Evolutionary conservation across 2,113 vertebrate genomes (phyloP).

Genomic region (Stigmatopora argus): DNA sequence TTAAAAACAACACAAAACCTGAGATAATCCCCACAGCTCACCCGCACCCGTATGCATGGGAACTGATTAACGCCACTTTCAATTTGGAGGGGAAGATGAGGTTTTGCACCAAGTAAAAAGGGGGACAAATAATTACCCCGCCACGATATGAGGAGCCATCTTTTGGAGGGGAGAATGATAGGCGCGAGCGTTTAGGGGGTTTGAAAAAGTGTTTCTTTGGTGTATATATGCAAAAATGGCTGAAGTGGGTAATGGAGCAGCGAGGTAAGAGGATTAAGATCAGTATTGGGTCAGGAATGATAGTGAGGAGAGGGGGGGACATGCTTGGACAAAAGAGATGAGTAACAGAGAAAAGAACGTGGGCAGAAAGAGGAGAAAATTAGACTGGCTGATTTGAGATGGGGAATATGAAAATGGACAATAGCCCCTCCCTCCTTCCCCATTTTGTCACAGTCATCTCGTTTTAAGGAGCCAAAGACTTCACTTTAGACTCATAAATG

Average conservation of each 20-base stretch:
- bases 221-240: conserved; percentile 56
- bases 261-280: conserved; percentile 70
- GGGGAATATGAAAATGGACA: conserved; percentile 39
- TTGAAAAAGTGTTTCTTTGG: conserved; percentile 40
- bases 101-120: conserved; percentile 29
- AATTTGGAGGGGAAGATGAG: conserved; percentile 42
- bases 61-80: conserved; percentile 48
- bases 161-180: conserved; percentile 17
- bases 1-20: conserved; percentile 66
- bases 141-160: conserved; percentile 16
- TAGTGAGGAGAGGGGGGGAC: conserved; percentile 46
- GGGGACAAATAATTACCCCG: conserved; percentile 29
- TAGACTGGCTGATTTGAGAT: conserved; percentile 20
- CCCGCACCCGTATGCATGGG: conserved; percentile 56
- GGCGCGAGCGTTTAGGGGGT: conserved; percentile 34
- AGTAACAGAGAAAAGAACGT: conserved; percentile 27
- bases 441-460: conserved; percentile 9
- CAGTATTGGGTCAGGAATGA: conserved; percentile 61
- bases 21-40: conserved; percentile 50
- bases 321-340: conserved; percentile 52
- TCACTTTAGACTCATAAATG: conserved; percentile 20
- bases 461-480: conserved; percentile 14
- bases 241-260: conserved; percentile 63
- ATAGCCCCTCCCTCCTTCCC: not conserved
- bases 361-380: conserved; percentile 34